Evolutionary conservation across 2,888 invertebrate genomes (phyloP).

Genomic region (Therioaphis trifolii): DNA sequence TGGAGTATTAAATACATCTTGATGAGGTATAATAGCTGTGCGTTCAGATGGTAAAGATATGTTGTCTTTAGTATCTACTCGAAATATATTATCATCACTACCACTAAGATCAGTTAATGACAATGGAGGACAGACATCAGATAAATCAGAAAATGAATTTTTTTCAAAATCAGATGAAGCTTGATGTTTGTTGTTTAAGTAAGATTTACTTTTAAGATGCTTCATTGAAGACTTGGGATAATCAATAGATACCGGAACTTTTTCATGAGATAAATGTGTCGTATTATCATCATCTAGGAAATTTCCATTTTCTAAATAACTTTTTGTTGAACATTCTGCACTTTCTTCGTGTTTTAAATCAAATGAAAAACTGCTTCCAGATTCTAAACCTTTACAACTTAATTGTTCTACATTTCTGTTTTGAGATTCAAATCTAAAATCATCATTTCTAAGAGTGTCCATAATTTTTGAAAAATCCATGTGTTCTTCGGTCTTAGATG

Average conservation of each 20-base stretch:
- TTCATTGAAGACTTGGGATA: constrained; percentile 23
- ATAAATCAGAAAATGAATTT: constrained; percentile 60
- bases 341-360: constrained; percentile 37
- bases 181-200: constrained; percentile 36
- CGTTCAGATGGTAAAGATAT: constrained; percentile 62
- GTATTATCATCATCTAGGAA: constrained; percentile 38
- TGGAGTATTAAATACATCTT: constrained; percentile 63
- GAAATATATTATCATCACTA: constrained; percentile 58
- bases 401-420: neutral
- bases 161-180: constrained; percentile 43
- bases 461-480: constrained; percentile 64
- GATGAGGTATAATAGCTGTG: constrained; percentile 52
- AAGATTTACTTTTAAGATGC: constrained; percentile 15
- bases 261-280: constrained; percentile 28
- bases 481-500: neutral
- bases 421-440: constrained; percentile 34
- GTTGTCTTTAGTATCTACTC: constrained; percentile 48
- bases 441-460: constrained; percentile 66
- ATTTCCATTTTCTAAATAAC: constrained; percentile 26
- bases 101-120: constrained; percentile 60
- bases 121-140: constrained; percentile 51
- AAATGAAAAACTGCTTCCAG: constrained; percentile 34
- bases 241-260: constrained; percentile 24
- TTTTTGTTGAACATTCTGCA: neutral
- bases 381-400: constrained; percentile 21